Conservation (phyloP, 2,888 invertebrate genomes). For the Lepeophtheirus nordmannii region DNA sequence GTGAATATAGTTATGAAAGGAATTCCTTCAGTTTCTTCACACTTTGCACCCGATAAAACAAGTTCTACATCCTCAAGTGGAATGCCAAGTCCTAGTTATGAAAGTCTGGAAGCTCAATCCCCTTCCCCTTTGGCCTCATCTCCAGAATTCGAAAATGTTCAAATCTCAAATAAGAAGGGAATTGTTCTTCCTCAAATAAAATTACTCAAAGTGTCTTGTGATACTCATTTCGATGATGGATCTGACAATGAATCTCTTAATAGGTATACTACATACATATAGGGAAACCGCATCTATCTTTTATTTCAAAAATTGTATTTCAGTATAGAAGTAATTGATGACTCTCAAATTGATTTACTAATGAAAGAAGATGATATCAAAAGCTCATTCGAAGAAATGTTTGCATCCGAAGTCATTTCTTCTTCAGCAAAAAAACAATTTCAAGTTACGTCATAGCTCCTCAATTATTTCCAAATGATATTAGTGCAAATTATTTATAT, state of each 20-base stretch:
- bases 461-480: too few species aligned
- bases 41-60: background rate
- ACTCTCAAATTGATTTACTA: slow-evolving; percentile 55
- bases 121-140: slow-evolving; percentile 24
- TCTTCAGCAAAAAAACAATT: background rate
- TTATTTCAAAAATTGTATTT: too few species aligned
- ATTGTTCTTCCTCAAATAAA: slow-evolving; percentile 45
- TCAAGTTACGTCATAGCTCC: too few species aligned
- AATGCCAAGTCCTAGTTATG: background rate
- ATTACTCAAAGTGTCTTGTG: slow-evolving; percentile 42
- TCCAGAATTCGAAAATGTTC: slow-evolving; percentile 27
- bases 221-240: background rate
- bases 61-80: background rate
- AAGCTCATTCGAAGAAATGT: background rate
- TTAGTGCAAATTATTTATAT: too few species aligned
- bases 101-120: background rate
- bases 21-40: slow-evolving; percentile 1
- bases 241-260: slow-evolving; percentile 53
- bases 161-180: slow-evolving; percentile 48
- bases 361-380: slow-evolving; percentile 37
- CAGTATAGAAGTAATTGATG: slow-evolving; percentile 59
- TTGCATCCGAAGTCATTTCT: background rate
- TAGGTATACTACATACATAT: slow-evolving; percentile 39
- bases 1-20: background rate
- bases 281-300: too few species aligned